Conservation (phyloP, 1,140 invertebrate species). For the Arion vulgaris region DNA sequence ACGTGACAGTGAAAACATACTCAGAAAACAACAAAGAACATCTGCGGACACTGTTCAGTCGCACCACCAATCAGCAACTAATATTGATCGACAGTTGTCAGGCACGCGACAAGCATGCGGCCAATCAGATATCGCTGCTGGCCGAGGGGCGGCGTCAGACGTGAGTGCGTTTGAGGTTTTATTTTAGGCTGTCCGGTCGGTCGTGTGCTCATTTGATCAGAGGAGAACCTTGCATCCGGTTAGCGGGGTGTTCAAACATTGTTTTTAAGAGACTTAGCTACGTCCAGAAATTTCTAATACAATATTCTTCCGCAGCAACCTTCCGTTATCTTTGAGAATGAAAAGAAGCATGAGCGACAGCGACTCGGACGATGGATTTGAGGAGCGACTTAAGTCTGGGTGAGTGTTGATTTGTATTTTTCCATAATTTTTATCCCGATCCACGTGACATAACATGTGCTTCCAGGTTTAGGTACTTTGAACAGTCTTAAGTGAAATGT, state of each 20-base stretch:
- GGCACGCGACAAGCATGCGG: slow-evolving; percentile 23
- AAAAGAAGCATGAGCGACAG: slow-evolving; percentile 73
- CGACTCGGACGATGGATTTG: slow-evolving; percentile 72
- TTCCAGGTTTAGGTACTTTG: neutral
- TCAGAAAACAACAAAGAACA: slow-evolving; percentile 18
- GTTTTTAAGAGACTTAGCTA: neutral
- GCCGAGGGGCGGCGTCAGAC: slow-evolving; percentile 31
- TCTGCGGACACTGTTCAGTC: slow-evolving; percentile 21
- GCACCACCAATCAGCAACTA: slow-evolving; percentile 9
- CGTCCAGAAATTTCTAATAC: neutral
- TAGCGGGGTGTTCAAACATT: slow-evolving; percentile 1
- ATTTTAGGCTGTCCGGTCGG: slow-evolving; percentile 12
- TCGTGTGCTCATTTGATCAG: slow-evolving; percentile 22
- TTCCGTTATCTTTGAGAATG: slow-evolving; percentile 55
- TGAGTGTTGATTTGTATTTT: slow-evolving; percentile 56
- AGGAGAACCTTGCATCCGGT: slow-evolving; percentile 22
- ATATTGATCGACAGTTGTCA: slow-evolving; percentile 26
- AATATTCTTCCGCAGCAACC: neutral
- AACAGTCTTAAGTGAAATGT: neutral
- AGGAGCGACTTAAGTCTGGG: slow-evolving; percentile 72
- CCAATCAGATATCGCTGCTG: slow-evolving; percentile 18
- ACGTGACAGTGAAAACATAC: neutral
- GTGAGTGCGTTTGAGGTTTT: slow-evolving; percentile 22
- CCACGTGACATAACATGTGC: slow-evolving; percentile 3
- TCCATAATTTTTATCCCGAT: neutral